Percentiles rank a stretch among this genome's conserved stretches.
phyloP scores from a whole-genome alignment of 2,113 vertebrate species.

The Paratilapia polleni region DNA sequence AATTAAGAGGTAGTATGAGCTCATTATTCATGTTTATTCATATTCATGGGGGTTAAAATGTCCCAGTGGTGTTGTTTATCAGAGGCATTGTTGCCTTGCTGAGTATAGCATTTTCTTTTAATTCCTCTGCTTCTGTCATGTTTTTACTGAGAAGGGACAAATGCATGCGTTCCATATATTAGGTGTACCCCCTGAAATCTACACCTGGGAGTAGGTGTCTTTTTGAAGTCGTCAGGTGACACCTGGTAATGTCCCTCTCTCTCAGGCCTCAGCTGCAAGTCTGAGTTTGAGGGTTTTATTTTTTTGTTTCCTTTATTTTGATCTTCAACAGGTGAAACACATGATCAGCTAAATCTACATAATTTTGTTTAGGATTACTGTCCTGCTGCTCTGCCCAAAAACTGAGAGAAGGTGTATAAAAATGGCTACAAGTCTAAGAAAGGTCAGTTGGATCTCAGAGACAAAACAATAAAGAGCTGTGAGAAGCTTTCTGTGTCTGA shows the following conservation, averaged over 20 bases:
- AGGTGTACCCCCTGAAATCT: background rate
- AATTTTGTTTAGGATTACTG: background rate
- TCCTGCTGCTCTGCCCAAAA: accelerated
- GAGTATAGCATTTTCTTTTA: background rate
- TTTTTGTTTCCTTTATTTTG: background rate
- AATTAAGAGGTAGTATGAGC: too few relatives aligned
- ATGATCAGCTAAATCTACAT: too few relatives aligned
- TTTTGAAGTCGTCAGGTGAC: background rate
- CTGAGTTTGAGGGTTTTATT: background rate
- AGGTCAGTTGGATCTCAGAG: background rate
- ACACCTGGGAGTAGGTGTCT: background rate
- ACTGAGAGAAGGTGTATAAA: background rate
- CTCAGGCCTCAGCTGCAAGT: background rate
- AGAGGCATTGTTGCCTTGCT: background rate
- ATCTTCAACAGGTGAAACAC: background rate
- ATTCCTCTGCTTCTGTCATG: too few relatives aligned
- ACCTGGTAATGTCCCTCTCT: background rate
- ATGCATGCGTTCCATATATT: background rate
- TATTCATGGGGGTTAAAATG: background rate
- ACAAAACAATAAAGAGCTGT: background rate
- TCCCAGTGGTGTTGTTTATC: background rate
- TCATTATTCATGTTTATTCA: background rate
- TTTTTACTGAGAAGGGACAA: too few relatives aligned
- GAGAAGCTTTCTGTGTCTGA: background rate
- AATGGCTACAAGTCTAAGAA: background rate